Percentiles rank a stretch among this genome's conserved stretches.
Conservation (phyloP, 2,113 vertebrate species). For the Bungarus multicinctus region DNA sequence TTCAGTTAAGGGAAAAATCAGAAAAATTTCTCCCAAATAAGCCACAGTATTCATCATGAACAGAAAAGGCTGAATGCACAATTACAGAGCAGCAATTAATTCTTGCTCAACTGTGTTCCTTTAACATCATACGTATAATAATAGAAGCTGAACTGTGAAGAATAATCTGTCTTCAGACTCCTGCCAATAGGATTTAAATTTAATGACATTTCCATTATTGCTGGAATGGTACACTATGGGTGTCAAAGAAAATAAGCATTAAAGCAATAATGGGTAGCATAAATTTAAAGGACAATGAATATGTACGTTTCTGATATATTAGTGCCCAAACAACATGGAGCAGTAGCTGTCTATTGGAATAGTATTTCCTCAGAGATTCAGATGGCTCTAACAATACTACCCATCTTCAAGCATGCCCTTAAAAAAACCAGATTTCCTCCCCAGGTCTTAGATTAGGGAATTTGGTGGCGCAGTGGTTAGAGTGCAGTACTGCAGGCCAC, state of each 20-base stretch:
- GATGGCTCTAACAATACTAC: not conserved
- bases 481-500: too few species aligned
- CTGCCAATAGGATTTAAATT: not conserved
- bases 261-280: not conserved
- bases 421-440: not conserved
- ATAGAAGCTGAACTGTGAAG: not conserved
- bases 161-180: not conserved
- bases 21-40: not conserved
- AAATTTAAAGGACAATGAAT: not conserved
- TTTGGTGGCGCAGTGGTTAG: not conserved
- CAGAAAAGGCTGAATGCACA: constrained; percentile 44
- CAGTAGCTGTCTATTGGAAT: not conserved
- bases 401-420: not conserved
- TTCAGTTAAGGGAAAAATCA: constrained; percentile 5
- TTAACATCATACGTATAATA: not conserved
- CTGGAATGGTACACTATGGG: not conserved
- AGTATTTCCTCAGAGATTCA: not conserved
- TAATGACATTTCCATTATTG: not conserved
- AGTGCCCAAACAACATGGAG: not conserved
- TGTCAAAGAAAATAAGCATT: not conserved
- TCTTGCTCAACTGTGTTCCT: constrained; percentile 40
- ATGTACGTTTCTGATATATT: not conserved
- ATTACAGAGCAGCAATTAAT: constrained; percentile 28
- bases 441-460: not conserved
- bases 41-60: not conserved